Base-by-base conservation (phyloP, 2,797 vertebrate genomes). In the Aplochiton taeniatus region DNA sequence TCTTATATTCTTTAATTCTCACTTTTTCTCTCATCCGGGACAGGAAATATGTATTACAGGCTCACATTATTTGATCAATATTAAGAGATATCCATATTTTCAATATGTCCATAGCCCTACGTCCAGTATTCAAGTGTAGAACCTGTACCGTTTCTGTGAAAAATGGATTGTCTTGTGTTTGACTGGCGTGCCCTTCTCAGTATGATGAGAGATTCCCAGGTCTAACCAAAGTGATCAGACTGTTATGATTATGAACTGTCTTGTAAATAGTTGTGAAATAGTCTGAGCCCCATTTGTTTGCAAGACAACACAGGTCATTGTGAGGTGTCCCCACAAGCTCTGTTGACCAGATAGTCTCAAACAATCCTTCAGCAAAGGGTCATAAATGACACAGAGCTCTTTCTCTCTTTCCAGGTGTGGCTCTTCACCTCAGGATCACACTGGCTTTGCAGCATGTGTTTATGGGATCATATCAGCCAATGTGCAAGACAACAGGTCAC, bases 391-490 rank as follows among this genome's bases (percentile, higher is more conserved):
- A 76, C 75, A 81, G 51, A 65, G 43, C 70, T 74, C 54, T 63
- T 68, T 47, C 56, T 52, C 18, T 41, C 57, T 54, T 13, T 67
- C 41, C 61, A 87, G 83, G 80, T 72, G 85, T 76, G 82, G 71
- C 72, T 70, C 73, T 84, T 80, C 63, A 81, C n/a, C 43, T 18
- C 63, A 19, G 74, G 82, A 82, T 80, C 72, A 81, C 55, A 57
- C 70, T 13, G 77, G 82, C 63, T 77, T 68, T 66, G 66, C 10
- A 14, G 70, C 61, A 67, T 75, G 77, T 80, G 81, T 87, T 90
- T 88, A 88, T 55, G 42, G 79, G 80, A 83, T 89, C 75, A 81
- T 65, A 69, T 73, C 47, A 64, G 75, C 73, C 75, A 64, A 17
- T 46, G 54, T 50, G 12, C 1, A 31, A 84, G 78, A 84, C 73